Conservation (phyloP, 64 coral and sea anemone species). For the Montipora cactus region DNA sequence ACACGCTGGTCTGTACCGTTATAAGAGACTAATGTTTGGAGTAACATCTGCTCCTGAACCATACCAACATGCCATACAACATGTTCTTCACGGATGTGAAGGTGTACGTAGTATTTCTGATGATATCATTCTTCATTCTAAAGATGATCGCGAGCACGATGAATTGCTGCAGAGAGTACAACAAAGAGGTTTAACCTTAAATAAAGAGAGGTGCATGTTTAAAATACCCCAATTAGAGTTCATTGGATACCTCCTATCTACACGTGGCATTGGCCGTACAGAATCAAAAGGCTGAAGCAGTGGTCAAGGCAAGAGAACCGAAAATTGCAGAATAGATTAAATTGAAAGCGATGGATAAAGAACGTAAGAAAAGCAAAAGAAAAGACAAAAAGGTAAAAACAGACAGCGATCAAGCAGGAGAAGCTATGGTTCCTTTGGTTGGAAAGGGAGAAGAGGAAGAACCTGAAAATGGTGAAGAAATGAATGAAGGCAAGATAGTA, state of each 20-base stretch:
- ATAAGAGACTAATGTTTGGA: constrained; percentile 60
- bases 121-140: constrained; percentile 51
- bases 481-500: no score
- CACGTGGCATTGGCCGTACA: not conserved
- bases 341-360: no score
- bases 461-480: no score
- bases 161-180: not conserved
- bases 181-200: no score
- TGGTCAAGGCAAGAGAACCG: constrained; percentile 4
- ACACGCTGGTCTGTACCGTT: constrained; percentile 43
- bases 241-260: constrained; percentile 46
- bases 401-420: not conserved
- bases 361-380: no score
- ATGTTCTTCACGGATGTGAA: constrained; percentile 1
- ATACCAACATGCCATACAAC: constrained; percentile 55
- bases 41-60: constrained; percentile 45
- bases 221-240: constrained; percentile 4
- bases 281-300: constrained; percentile 44
- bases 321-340: not conserved
- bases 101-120: constrained; percentile 48
- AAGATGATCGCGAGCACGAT: constrained; percentile 24
- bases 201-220: constrained; percentile 30
- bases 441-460: no score
- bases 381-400: no score
- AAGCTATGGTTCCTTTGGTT: not conserved